Conservation (phyloP, 2,113 vertebrate genomes). For the Corythoichthys haematopterus region DNA sequence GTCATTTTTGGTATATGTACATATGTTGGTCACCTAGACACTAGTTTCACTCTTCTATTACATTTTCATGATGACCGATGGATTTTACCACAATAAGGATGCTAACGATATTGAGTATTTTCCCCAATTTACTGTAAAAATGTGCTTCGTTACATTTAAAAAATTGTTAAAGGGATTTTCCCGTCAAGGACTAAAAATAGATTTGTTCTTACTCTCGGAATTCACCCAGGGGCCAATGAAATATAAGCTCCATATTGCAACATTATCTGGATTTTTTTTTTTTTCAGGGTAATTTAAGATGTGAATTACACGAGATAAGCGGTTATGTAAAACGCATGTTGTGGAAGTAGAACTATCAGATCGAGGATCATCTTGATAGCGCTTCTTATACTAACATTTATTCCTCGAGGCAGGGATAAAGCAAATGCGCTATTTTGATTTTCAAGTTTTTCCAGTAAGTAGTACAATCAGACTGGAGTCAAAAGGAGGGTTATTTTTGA, state of each 20-base stretch:
- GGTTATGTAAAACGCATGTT: background rate
- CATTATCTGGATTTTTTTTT: background rate
- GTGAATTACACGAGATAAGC: background rate
- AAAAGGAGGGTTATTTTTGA: background rate
- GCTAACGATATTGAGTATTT: background rate
- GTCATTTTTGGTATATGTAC: too few species aligned
- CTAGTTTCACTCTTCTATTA: too few species aligned
- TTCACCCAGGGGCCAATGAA: background rate
- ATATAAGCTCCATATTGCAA: background rate
- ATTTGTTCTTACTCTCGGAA: background rate
- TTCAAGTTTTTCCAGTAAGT: background rate
- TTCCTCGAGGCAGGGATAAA: background rate
- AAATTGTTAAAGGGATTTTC: background rate
- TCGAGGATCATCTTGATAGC: background rate
- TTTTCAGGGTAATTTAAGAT: background rate
- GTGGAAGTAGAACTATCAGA: background rate
- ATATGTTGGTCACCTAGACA: too few species aligned
- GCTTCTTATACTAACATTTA: background rate
- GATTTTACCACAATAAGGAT: background rate
- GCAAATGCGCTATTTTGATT: background rate
- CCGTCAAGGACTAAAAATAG: background rate
- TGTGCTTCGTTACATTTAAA: background rate
- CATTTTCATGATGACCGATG: too few species aligned
- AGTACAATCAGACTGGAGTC: background rate
- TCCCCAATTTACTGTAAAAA: background rate